These are phyloP conservation scores for Sternarchorhynchus goeldii DNA, from an alignment of 2,797 vertebrate species.

Conservation along the genomic window DNA sequence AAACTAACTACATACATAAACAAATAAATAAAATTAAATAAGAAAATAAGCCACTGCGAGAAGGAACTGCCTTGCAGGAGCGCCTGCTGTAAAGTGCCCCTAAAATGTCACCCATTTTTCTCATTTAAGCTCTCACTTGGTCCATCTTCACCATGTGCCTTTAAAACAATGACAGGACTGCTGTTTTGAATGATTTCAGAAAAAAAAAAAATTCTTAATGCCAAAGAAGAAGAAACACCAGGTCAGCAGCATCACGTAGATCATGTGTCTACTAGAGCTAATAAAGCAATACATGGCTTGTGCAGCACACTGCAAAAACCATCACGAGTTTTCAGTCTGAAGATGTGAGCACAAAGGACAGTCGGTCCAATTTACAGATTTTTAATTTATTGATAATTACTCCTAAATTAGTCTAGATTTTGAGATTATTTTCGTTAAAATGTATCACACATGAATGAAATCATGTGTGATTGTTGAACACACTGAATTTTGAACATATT, in stretches of 20 bases:
- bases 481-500: too few species aligned
- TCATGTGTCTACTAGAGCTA: background rate
- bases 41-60: slow-evolving; percentile 7
- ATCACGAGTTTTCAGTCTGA: background rate
- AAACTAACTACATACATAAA: too few species aligned
- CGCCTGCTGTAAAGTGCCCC: background rate
- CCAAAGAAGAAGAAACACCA: background rate
- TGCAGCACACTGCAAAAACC: background rate
- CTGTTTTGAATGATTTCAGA: background rate
- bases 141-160: background rate
- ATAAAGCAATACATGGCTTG: background rate
- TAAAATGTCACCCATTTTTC: background rate
- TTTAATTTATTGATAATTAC: background rate
- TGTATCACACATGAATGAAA: background rate
- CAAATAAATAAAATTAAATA: background rate
- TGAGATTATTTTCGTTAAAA: background rate
- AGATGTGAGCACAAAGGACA: background rate
- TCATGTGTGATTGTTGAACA: too few species aligned
- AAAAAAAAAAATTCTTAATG: background rate
- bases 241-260: background rate
- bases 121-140: background rate
- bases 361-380: background rate
- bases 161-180: background rate
- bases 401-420: too few species aligned
- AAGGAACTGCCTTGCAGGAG: background rate